Conservation (phyloP, 2,888 invertebrate species). For the Gastracanthus pulcherrimus region DNA sequence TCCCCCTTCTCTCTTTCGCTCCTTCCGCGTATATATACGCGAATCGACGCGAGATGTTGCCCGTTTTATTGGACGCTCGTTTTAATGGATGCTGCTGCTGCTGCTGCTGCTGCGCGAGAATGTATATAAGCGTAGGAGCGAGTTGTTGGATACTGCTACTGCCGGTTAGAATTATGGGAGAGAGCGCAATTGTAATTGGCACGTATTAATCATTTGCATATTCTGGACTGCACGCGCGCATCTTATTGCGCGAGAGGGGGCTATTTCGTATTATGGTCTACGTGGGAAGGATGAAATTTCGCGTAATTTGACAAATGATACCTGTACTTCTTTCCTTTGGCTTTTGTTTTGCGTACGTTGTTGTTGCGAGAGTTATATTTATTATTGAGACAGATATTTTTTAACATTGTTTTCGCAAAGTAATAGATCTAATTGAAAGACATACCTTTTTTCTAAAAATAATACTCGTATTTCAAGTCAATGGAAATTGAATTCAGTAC, state of each 20-base stretch:
- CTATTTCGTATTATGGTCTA: too few species aligned
- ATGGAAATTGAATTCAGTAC: too few species aligned
- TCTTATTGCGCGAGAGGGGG: too few species aligned
- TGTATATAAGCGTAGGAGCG: not conserved
- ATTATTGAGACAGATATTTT: too few species aligned
- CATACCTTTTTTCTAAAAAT: too few species aligned
- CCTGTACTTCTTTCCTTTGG: too few species aligned
- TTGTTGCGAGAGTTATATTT: not conserved
- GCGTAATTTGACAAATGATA: too few species aligned
- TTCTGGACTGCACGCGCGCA: not conserved
- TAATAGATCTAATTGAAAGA: not conserved
- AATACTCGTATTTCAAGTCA: too few species aligned
- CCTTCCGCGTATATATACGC: not conserved
- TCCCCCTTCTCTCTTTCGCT: slow-evolving; percentile 41
- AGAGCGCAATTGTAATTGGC: slow-evolving; percentile 17
- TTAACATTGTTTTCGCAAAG: not conserved
- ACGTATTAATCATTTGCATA: slow-evolving; percentile 33
- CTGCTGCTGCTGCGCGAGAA: not conserved
- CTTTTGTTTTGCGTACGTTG: too few species aligned
- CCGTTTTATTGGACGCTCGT: slow-evolving; percentile 47
- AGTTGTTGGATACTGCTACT: not conserved
- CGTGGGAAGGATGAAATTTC: not conserved
- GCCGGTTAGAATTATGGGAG: not conserved
- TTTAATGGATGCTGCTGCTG: slow-evolving; percentile 19
- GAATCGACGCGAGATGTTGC: slow-evolving; percentile 17